These are phyloP conservation scores for Cydia fagiglandana DNA, from an alignment of 1,140 invertebrate species.

Conservation along the genomic window DNA sequence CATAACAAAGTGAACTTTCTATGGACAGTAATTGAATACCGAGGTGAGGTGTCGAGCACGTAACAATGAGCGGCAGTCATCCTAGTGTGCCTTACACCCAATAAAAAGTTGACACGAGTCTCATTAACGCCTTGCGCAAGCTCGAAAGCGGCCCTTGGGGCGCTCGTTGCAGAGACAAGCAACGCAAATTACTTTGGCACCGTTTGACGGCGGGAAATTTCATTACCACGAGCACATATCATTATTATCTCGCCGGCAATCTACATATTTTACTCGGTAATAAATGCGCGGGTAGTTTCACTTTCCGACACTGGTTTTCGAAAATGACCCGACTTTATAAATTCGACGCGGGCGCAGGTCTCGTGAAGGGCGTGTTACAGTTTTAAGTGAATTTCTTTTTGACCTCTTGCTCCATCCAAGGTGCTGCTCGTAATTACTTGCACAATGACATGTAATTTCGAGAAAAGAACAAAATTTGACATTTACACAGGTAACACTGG, in stretches of 20 bases:
- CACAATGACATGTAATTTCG: conserved; percentile 69
- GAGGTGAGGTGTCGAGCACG: background rate
- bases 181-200: conserved; percentile 79
- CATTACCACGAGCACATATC: conserved; percentile 79
- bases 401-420: conserved; percentile 76
- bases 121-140: conserved; percentile 73
- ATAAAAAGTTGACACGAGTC: conserved; percentile 58
- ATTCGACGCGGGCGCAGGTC: conserved; percentile 55
- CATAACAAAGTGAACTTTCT: conserved; percentile 19
- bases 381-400: conserved; percentile 79
- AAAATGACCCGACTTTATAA: conserved; percentile 75
- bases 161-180: conserved; percentile 72
- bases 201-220: conserved; percentile 78
- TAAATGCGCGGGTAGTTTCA: conserved; percentile 76
- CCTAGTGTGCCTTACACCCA: conserved; percentile 55
- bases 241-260: conserved; percentile 77
- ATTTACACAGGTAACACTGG: conserved; percentile 56
- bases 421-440: conserved; percentile 70
- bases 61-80: conserved; percentile 37
- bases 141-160: conserved; percentile 75
- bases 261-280: conserved; percentile 78
- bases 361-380: conserved; percentile 75
- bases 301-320: conserved; percentile 77
- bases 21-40: conserved; percentile 23
- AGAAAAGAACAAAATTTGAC: conserved; percentile 71